Evolutionary conservation across 1,140 invertebrate genomes (phyloP).

Genomic region (Aphelenchoides besseyi): DNA sequence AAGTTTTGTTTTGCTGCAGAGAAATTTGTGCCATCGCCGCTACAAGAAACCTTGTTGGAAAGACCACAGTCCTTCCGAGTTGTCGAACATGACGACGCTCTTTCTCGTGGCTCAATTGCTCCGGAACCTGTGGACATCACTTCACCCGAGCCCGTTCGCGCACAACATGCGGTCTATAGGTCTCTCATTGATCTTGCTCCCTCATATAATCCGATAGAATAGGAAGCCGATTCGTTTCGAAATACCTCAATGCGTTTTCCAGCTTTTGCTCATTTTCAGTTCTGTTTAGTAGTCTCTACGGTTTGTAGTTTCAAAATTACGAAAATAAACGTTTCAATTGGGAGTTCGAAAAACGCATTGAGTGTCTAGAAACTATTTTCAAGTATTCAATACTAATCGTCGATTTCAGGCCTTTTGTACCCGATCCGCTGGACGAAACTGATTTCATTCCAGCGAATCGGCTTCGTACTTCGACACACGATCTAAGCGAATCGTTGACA

Average conservation of each 20-base stretch:
- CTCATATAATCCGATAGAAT: constrained; percentile 60
- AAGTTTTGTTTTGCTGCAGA: constrained; percentile 12
- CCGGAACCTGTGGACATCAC: constrained; percentile 30
- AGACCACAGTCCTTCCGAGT: constrained; percentile 48
- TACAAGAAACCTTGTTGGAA: constrained; percentile 50
- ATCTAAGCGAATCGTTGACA: constrained; percentile 43
- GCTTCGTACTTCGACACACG: constrained; percentile 41
- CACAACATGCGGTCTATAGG: constrained; percentile 61
- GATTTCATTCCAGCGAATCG: constrained; percentile 41
- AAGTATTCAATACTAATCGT: not conserved
- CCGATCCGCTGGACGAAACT: constrained; percentile 52
- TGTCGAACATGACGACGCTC: constrained; percentile 47
- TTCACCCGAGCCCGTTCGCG: constrained; percentile 43
- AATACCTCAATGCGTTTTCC: constrained; percentile 18
- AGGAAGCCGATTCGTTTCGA: constrained; percentile 8
- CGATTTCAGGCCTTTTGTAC: constrained; percentile 54
- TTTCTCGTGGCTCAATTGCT: constrained; percentile 37
- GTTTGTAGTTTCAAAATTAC: not conserved
- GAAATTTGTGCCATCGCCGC: constrained; percentile 58
- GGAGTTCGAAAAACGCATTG: constrained; percentile 3
- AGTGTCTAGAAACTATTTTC: too few relatives aligned
- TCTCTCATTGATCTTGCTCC: constrained; percentile 54
- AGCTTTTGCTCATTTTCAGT: not conserved
- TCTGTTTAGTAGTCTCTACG: not conserved
- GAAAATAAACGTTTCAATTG: not conserved